Evolutionary conservation across 1,140 invertebrate species (phyloP), one percentile per base, ranked within the genome.

Genomic region (Drosophila grimshawi): DNA sequence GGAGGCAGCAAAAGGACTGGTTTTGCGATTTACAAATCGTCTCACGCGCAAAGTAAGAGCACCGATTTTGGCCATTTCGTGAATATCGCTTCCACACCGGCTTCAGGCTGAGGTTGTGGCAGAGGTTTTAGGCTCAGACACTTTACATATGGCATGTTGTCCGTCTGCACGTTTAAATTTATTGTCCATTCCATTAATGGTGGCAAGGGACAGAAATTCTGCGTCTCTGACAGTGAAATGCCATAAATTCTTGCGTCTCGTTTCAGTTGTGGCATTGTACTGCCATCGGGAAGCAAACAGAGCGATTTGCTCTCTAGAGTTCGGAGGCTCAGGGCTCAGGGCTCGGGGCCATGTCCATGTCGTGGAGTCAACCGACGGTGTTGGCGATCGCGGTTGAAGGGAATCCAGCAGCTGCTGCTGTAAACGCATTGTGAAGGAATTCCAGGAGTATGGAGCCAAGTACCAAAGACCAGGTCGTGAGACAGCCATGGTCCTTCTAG

Each of bases 151-250:
- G 72, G 83, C 85, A 83, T 85, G 83, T 77, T 86, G 83, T 86
- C 85, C 80, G 80, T 86, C 83, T 86, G 82, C 76, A 88, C 83
- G 85, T 86, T 86, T 86, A 86, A 86, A 86, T 86, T 86, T 86
- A 86, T 86, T 86, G 83, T 86, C 80, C 83, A 86, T 88, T 86
- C 83, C 83, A 83, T 86, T 86, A 86, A 89, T 86, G 83, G 83
- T 86, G 83, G 83, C 83, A 86, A 86, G 82, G 82, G 82, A 88
- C 82, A 88, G 80, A 55, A 88, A 89, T 88, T 88, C 72, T 85
- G 83, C 88, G 77, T 82, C 80, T 88, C 88, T 89, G 83, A 89
- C 88, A 88, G 86, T 89, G 85, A 88, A 89, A 88, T 88, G 85
- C 83, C 86, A 89, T 86, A 89, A 86, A 86, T 86, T 86, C 80